Evolutionary conservation across 2,113 vertebrate species (phyloP), one percentile per base, ranked within the genome.

Genomic region (Xiphorhynchus elegans): DNA sequence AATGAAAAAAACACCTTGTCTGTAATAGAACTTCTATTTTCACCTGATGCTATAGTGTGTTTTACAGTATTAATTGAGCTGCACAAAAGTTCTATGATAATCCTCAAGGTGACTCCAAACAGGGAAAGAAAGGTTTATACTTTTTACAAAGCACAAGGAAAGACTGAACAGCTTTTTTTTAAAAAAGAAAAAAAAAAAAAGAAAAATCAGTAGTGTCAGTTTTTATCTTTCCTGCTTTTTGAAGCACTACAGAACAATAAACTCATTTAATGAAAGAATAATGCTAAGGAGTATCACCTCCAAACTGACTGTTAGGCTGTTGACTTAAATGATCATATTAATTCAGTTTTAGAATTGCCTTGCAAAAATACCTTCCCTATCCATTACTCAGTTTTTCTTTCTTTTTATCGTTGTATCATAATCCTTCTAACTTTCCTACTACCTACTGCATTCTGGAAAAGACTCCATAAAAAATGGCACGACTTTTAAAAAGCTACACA

Each of bases 1-100:
- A 31, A 6, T 69, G 37, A 60, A 86, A 87, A 63, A 88, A 92
- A 49, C 26, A 84, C 24, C 17, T 91, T 12, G 3, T 73, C 81
- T 82, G 23, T 69, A 93, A 91, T 1, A 80, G 52, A 87, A 90
- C 68, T 89, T 87, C 55, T 49, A 47, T 93, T 93, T 96, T 91
- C 56, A 92, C 39, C 39, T 87, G 79, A 53, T 63, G 49, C 35
- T 93, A 31, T 9, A 56, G 25, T 55, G 16, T 69, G 7, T 40
- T 87, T 72, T 78, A 64, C 40, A 81, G 46, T 89, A 86, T 35
- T 94, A 87, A 96, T 83, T 77, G 81, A 84, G 64, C 60, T 72
- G 35, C 56, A 55, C 29, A 40, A 28, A 75, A 91, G 21, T 72
- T 33, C 60, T 81, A 6, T 33, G 49, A 72, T 74, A 92, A 90